Base-by-base conservation (phyloP, 2,797 vertebrate species). In the Antennarius maculatus region DNA sequence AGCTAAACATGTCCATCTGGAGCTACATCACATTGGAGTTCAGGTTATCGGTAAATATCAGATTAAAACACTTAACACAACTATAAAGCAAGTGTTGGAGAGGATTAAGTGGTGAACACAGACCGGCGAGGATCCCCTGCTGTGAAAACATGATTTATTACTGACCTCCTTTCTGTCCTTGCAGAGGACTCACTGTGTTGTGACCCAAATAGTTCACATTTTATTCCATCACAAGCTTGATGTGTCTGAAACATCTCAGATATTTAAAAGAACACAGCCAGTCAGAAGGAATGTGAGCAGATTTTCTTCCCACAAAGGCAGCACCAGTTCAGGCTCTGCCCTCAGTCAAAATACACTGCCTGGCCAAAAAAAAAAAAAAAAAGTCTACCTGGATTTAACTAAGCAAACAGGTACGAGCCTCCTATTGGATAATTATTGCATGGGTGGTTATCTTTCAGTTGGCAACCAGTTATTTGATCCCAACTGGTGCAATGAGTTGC, bases 191-290 rank as follows among this genome's bases (percentile, higher is more conserved):
- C 1, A 18, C 54, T 52, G 55, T 3, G 23, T 9, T 65, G 52
- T 81, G 82, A 84, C 81, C 80, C 70, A 71, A 78, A 87, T 77
- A 69, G 56, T 71, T 67, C 34, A 65, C 54, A 83, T 80, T 82
- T 79, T 66, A 69, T 70, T 80, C 64, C 73, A 60, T 51, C 54
- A 5, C 6, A 45, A 54, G 16, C 56, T 58, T 39, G 58, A 71
- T 77, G 69, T 45, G 56, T 66, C 61, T 69, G 28, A 74, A 82
- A 71, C 43, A 61, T 79, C 43, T 62, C 34, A 66, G 58, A 79
- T 59, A 71, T 65, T 68, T 63, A 63, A 47, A 69, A 67, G 67
- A 74, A 45, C 29, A 12, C 5, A 6, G 49, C 39, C 64, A 49
- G 60, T 68, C 50, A 51, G 76, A 50, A 65, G 13, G 72, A 74